These are phyloP conservation scores for Thumatha senex DNA, from an alignment of 2,888 invertebrate genomes.

Conservation along the genomic window DNA sequence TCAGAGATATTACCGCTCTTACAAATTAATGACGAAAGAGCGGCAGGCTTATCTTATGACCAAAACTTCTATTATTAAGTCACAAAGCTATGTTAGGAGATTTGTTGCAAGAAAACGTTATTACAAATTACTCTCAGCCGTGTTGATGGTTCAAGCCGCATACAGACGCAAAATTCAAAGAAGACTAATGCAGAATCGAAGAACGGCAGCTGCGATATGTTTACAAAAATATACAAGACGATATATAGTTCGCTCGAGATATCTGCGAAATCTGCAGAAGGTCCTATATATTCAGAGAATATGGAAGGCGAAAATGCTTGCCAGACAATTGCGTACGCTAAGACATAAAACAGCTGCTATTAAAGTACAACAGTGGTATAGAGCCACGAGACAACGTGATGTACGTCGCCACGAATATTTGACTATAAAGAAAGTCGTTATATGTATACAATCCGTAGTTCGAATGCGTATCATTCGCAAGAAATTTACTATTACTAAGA, in stretches of 20 bases:
- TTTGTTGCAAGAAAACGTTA: constrained; percentile 39
- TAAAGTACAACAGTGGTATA: constrained; percentile 69
- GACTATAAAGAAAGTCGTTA: constrained; percentile 46
- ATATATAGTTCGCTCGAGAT: constrained; percentile 43
- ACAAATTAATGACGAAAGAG: constrained; percentile 41
- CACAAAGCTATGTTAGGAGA: constrained; percentile 32
- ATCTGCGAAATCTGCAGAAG: constrained; percentile 11
- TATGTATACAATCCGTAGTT: constrained; percentile 61
- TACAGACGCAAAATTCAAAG: constrained; percentile 49
- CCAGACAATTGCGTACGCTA: constrained; percentile 62
- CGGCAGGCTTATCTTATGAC: constrained; percentile 44
- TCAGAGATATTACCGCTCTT: constrained; percentile 69
- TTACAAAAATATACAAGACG: constrained; percentile 52
- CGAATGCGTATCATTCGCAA: constrained; percentile 58
- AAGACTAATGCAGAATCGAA: constrained; percentile 34
- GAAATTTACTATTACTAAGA: constrained; percentile 39
- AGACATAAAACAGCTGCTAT: constrained; percentile 45
- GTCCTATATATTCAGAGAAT: constrained; percentile 27
- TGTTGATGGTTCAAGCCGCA: constrained; percentile 48
- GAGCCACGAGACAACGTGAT: constrained; percentile 48
- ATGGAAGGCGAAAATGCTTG: constrained; percentile 68
- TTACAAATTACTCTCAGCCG: constrained; percentile 39
- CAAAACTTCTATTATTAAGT: constrained; percentile 41
- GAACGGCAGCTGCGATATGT: constrained; percentile 43
- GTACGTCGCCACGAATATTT: constrained; percentile 49